Evolutionary conservation across 2,113 vertebrate species (phyloP), one percentile per base, ranked within the genome.

Genomic region (Paradoxurus hermaphroditus): DNA sequence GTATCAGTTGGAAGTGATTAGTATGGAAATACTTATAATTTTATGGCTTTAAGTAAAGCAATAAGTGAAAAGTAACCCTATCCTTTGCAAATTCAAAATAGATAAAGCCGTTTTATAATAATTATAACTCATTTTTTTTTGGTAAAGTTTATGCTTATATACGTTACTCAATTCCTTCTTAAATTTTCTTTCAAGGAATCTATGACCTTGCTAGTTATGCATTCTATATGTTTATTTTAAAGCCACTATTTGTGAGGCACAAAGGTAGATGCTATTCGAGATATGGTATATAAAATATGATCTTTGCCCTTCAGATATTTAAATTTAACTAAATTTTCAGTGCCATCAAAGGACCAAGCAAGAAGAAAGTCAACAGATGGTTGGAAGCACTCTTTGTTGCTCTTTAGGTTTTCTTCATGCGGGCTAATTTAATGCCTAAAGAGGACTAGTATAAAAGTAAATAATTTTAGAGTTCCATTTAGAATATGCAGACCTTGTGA

Each of bases 281-380:
- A 85, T 83, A 72, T 1, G 46, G 19, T 72, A 31, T 70, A 46
- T 70, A 73, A 88, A 90, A 91, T 93, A 41, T 34, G 31, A 88
- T 51, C 27, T 86, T 94, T 91, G 3, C 70, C 41, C 18, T 88
- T 41, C 49, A 85, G 46, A 83, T 91, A 18, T 86, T 96, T 84
- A 44, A 59, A 46, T 94, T 79, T 95, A 95, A 86, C 94, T 92
- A 70, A n/a, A 73, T 72, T 95, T 81, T 97, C 49, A 93, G 13
- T 87, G 36, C 34, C 59, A 9, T 83, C 16, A 27, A 91, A 90
- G 6, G 21, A 51, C 59, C 36, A 79, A 73, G 18, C n/a, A 92
- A 86, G 51, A 87, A 82, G 34, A 85, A 96, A 95, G 10, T 86
- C 62, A 94, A 39, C n/a, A 85, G 59, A 63, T 95, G 31, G 3